phyloP scores from a whole-genome alignment of 2,113 vertebrate species.

The Thamnophis sirtalis region DNA sequence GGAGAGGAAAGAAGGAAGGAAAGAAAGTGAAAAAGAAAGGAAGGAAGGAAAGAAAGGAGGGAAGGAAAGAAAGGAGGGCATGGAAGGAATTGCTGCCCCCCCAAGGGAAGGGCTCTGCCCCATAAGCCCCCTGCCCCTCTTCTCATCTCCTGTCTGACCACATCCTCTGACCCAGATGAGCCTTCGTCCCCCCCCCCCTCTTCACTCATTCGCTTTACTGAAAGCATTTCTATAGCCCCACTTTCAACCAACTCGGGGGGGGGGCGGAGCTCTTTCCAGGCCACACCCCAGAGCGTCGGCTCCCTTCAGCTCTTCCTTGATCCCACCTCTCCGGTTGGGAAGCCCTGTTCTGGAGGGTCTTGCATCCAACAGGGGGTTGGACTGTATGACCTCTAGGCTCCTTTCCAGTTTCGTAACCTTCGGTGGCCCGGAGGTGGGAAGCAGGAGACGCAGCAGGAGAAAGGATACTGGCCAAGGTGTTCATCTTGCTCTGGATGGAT shows the following conservation, averaged over 20 bases:
- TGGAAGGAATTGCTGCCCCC: neutral
- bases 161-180: neutral
- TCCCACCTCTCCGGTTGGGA: neutral
- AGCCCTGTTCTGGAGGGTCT: neutral
- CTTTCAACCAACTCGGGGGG: too few species aligned
- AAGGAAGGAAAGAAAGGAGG: too few species aligned
- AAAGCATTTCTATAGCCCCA: neutral
- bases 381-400: neutral
- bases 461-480: conserved; percentile 99
- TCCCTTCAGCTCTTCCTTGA: neutral
- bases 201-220: neutral
- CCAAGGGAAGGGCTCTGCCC: neutral
- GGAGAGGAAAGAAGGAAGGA: too few species aligned
- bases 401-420: neutral
- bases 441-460: conserved; percentile 15
- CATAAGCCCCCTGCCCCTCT: neutral
- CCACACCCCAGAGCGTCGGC: neutral
- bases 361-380: neutral
- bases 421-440: neutral
- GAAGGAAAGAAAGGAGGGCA: neutral
- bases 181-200: too few species aligned
- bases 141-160: neutral
- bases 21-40: too few species aligned
- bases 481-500: conserved; percentile 96
- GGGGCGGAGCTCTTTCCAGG: neutral